phyloP scores from a whole-genome alignment of 1,140 invertebrate genomes.

The Trachymyrmex cornetzi region DNA sequence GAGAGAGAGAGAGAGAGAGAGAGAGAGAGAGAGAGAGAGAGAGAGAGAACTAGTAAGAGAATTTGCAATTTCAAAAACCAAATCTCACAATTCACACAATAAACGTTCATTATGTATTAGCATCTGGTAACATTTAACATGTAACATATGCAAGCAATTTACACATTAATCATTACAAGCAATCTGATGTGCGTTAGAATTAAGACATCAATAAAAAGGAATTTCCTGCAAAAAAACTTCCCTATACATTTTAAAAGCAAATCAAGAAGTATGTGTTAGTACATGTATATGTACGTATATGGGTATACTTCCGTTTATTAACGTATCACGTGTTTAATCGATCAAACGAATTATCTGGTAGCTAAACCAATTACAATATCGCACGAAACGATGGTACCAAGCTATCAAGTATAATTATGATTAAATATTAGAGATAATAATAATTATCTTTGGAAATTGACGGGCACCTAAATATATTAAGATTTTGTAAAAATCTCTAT shows the following conservation, averaged over 20 bases:
- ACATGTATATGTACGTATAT: not conserved
- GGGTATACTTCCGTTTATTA: not conserved
- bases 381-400: not conserved
- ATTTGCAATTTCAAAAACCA: not conserved
- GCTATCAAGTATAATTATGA: constrained; percentile 1
- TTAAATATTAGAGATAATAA: constrained; percentile 2
- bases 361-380: not conserved
- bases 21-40: too few relatives aligned
- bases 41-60: too few relatives aligned
- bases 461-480: not conserved
- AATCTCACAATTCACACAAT: not conserved
- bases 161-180: not conserved
- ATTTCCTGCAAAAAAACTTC: not conserved
- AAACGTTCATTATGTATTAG: not conserved
- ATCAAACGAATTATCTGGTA: not conserved
- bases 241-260: not conserved
- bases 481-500: not conserved
- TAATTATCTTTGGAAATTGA: not conserved
- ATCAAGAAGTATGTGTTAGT: not conserved
- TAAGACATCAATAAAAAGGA: not conserved
- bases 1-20: too few relatives aligned
- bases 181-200: not conserved
- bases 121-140: not conserved
- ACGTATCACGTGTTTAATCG: not conserved
- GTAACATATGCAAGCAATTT: not conserved